These are phyloP conservation scores for Oedothorax gibbosus DNA, from an alignment of 1,140 invertebrate species.

Conservation along the genomic window DNA sequence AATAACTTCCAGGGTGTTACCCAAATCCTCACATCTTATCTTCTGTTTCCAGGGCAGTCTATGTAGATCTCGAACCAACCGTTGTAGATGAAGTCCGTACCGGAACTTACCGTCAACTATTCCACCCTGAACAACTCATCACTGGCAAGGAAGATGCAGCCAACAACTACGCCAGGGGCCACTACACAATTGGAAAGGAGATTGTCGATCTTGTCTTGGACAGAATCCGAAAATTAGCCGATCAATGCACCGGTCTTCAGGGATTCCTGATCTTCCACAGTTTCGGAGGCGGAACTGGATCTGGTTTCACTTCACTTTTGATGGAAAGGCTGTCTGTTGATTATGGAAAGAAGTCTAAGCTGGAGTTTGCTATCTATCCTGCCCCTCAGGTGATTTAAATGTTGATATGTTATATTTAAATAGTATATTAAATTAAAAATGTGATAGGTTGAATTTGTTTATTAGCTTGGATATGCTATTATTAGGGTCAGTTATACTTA, in stretches of 20 bases:
- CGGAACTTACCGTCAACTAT: slow-evolving; percentile 81
- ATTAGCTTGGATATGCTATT: too few species aligned
- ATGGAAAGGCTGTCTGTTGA: slow-evolving; percentile 91
- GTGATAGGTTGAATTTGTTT: too few species aligned
- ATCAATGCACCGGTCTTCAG: slow-evolving; percentile 87
- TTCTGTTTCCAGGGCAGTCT: slow-evolving; percentile 68
- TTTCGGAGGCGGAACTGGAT: slow-evolving; percentile 91
- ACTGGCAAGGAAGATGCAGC: slow-evolving; percentile 87
- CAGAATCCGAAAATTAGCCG: slow-evolving; percentile 80
- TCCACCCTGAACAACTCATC: slow-evolving; percentile 87
- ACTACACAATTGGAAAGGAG: slow-evolving; percentile 92
- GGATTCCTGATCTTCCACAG: slow-evolving; percentile 92
- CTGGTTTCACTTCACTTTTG: slow-evolving; percentile 86
- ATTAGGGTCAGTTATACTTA: too few species aligned
- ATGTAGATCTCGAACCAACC: slow-evolving; percentile 74
- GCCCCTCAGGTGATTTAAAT: slow-evolving; percentile 76
- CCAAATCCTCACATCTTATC: too few species aligned
- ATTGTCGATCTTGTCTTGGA: slow-evolving; percentile 85
- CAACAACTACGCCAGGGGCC: slow-evolving; percentile 88
- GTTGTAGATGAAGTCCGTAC: slow-evolving; percentile 72
- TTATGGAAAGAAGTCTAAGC: slow-evolving; percentile 88
- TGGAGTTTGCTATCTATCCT: slow-evolving; percentile 90
- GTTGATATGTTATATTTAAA: too few species aligned
- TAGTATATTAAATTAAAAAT: background rate
- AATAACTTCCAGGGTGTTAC: too few species aligned